phyloP scores from a whole-genome alignment of 2,113 vertebrate species.

The Pseudolaguvia tuberculata region DNA sequence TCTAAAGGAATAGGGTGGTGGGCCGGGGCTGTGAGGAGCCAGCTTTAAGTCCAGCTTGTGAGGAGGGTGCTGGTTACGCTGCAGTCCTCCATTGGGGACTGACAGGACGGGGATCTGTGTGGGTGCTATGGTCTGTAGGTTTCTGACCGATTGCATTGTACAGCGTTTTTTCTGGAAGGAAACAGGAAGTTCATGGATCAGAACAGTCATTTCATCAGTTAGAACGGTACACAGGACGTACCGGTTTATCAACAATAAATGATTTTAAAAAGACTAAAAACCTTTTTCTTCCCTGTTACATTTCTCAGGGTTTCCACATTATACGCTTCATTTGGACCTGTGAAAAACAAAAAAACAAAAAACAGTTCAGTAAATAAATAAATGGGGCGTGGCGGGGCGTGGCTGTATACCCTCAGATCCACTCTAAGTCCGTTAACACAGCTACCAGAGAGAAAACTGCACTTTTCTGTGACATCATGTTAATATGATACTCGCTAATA shows the following conservation, averaged over 20 bases:
- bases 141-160: constrained; percentile 75
- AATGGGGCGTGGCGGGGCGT: no score
- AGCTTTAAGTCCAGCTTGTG: constrained; percentile 68
- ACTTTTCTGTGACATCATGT: no score
- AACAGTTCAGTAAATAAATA: no score
- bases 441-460: no score
- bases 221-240: neutral
- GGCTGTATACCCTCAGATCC: no score
- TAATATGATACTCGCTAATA: no score
- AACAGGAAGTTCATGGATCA: constrained; percentile 20
- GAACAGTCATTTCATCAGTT: constrained; percentile 18
- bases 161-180: constrained; percentile 78
- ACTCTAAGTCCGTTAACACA: no score
- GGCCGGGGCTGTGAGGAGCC: constrained; percentile 58
- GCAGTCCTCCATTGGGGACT: constrained; percentile 73
- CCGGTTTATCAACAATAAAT: neutral
- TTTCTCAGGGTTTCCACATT: constrained; percentile 80
- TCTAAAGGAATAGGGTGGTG: constrained; percentile 73
- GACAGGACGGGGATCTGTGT: constrained; percentile 59
- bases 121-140: constrained; percentile 75
- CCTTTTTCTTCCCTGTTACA: constrained; percentile 84
- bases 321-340: constrained; percentile 76
- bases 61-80: constrained; percentile 69
- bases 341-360: constrained; percentile 45
- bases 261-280: constrained; percentile 40